Conservation (phyloP, 2,113 vertebrate species). For the Mormyrus lacerda region DNA sequence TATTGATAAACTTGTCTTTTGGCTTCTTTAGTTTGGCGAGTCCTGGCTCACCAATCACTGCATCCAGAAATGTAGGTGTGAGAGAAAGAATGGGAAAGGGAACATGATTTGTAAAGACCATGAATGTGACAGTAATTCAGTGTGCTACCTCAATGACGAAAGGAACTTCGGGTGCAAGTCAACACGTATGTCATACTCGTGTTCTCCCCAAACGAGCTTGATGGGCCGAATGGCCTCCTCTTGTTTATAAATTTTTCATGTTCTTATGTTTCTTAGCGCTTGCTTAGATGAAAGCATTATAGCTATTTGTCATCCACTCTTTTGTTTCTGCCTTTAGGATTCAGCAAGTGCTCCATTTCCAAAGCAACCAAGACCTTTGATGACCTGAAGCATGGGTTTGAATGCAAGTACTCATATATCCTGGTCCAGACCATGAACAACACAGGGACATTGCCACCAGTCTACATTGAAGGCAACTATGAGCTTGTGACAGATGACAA, state of each 20-base stretch:
- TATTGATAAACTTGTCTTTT: not conserved
- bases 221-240: no score
- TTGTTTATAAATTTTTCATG: no score
- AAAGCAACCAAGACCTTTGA: constrained; percentile 69
- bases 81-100: constrained; percentile 37
- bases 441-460: constrained; percentile 49
- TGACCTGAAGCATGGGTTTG: constrained; percentile 58
- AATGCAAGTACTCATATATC: constrained; percentile 60
- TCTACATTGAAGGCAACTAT: constrained; percentile 64
- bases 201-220: no score
- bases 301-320: not conserved
- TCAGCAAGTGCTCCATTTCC: constrained; percentile 56
- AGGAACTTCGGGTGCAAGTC: constrained; percentile 57
- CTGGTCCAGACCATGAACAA: constrained; percentile 55
- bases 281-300: not conserved
- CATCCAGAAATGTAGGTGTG: constrained; percentile 59
- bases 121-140: constrained; percentile 45
- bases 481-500: not conserved
- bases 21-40: constrained; percentile 52
- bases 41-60: constrained; percentile 64
- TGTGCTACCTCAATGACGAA: constrained; percentile 52
- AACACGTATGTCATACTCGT: constrained; percentile 47
- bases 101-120: constrained; percentile 48
- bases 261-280: not conserved
- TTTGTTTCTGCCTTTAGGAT: constrained; percentile 47